Percentiles rank a stretch among this genome's conserved stretches.
Evolutionary conservation across 2,113 vertebrate genomes (phyloP).

Genomic region (Dermatemys mawii): DNA sequence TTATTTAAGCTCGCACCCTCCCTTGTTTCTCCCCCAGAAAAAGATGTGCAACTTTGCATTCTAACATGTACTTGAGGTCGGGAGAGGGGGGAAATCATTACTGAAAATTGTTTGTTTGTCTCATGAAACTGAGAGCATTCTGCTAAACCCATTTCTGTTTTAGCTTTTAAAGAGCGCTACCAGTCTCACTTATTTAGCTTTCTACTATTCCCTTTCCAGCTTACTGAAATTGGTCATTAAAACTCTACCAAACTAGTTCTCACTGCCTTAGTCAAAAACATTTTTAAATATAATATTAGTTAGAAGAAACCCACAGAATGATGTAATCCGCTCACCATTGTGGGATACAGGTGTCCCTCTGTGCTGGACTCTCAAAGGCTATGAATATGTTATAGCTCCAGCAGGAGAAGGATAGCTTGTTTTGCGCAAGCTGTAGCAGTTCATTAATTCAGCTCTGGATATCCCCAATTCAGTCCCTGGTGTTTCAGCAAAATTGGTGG

Average conservation of each 20-base stretch:
- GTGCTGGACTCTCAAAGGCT: not conserved
- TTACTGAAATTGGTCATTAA: not conserved
- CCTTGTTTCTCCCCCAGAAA: not conserved
- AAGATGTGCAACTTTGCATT: not conserved
- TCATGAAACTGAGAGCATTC: not conserved
- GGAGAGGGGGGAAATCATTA: not conserved
- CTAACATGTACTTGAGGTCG: not conserved
- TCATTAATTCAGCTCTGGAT: not conserved
- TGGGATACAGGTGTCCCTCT: not conserved
- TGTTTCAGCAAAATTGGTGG: not conserved
- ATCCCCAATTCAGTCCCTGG: not conserved
- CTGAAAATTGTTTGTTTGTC: not conserved
- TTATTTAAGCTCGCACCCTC: not conserved
- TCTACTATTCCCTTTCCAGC: not conserved
- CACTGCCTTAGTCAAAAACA: not conserved
- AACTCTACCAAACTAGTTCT: not conserved
- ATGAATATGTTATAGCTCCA: not conserved
- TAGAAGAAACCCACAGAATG: not conserved
- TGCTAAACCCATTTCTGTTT: not conserved
- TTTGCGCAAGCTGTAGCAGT: not conserved
- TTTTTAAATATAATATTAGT: not conserved
- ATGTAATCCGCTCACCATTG: not conserved
- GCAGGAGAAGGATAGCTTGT: not conserved
- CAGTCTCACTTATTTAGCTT: not conserved
- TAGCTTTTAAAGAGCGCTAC: not conserved